Base-by-base conservation (phyloP, 2,797 vertebrate species). In the Argya squamiceps region DNA sequence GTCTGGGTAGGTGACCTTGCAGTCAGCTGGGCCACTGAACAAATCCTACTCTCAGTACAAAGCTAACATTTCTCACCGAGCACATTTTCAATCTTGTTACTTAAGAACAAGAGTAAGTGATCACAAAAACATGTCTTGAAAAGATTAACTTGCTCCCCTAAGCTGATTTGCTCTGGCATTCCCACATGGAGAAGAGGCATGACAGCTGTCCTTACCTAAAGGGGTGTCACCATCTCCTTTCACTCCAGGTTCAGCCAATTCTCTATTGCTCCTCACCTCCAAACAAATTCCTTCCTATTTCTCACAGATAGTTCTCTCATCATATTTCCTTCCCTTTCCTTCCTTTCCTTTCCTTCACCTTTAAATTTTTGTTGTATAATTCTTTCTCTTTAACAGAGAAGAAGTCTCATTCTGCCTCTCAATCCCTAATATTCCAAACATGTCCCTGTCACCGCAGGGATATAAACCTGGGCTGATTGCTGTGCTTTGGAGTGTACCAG, bases 121-220 rank as follows among this genome's bases (percentile, higher is more conserved):
- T 58, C 70, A 56, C 41, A 73, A 56, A 65, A 83, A 30, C 12
- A 11, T 13, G 32, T 73, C 52, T 32, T 34, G 13, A 46, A 26
- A 56, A 85, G 47, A 68, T 18, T 30, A 56, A 41, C 41, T 49
- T 64, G 29, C 17, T 50, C 58, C 53, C 53, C 39, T 0, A 41
- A 36, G 30, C 29, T 83, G 64, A 59, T 43, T 22, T 56, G 41
- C 27, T 86, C 60, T 30, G 50, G 39, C 62, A 15, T 10, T 78
- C 20, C 26, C 22, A 10, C 0, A 1, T 0, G 4, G 34, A 55
- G 3, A 1, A 59, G 14, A 73, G 29, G 37, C 0, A 1, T 4
- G 5, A 69, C 24, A 43, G 16, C 41, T 36, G 12, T n/a, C 69
- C 76, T 59, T 16, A 20, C 39, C 44, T 65, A 10, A 50, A 41